Conservation (phyloP, 2,113 vertebrate species). For the Puffinus mauretanicus region DNA sequence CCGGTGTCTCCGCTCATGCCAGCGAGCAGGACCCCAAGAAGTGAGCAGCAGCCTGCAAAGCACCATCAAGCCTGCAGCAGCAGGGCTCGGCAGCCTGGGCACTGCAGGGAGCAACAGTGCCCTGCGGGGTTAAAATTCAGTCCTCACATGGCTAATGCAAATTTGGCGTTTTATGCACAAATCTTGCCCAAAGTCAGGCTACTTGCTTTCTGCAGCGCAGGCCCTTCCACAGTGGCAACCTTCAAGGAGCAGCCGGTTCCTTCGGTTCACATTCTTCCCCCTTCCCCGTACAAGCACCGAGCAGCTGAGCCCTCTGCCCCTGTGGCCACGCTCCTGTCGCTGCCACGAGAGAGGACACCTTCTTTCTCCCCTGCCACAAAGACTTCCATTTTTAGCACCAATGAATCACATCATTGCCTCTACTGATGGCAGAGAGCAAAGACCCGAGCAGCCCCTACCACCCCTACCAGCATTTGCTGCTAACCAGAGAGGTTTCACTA, state of each 20-base stretch:
- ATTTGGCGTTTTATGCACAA: neutral
- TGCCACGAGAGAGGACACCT: neutral
- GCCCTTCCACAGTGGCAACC: neutral
- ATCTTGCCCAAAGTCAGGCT: neutral
- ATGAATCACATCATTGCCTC: neutral
- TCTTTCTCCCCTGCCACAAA: neutral
- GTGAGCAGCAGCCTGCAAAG: neutral
- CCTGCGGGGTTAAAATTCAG: neutral
- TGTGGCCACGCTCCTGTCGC: fast-evolving
- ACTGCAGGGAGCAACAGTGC: neutral
- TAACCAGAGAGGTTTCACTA: neutral
- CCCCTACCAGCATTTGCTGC: neutral
- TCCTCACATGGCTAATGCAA: fast-evolving
- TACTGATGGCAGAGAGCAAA: neutral
- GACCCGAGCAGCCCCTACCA: neutral
- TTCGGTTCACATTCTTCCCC: neutral
- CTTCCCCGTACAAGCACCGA: fast-evolving
- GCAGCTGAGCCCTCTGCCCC: neutral
- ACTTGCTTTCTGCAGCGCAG: neutral
- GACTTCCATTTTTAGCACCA: neutral
- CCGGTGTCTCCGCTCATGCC: neutral
- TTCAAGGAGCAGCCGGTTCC: neutral
- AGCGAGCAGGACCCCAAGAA: neutral
- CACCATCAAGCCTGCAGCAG: neutral
- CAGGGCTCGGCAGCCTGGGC: neutral